A percentile compares a stretch with the other conserved stretches of the same genome.
phyloP scores from a whole-genome alignment of 2,113 vertebrate genomes.

The Spermophilus dauricus region DNA sequence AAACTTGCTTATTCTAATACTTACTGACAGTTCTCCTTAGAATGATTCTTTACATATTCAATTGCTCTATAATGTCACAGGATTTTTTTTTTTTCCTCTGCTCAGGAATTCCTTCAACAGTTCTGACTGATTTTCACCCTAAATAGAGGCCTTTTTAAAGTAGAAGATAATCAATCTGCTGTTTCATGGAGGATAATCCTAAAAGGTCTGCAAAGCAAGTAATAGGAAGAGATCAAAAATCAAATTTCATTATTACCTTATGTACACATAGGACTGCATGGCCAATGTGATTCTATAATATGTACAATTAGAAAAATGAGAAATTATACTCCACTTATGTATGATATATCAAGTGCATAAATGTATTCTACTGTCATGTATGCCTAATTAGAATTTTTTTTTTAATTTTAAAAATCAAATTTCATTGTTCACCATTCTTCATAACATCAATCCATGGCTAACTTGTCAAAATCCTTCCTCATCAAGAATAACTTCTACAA shows the following conservation, averaged over 20 bases:
- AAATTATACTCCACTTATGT: too few relatives aligned
- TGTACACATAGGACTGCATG: too few relatives aligned
- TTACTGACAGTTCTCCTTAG: neutral
- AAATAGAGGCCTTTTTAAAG: neutral
- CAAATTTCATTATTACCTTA: neutral
- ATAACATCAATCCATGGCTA: neutral
- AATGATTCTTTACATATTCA: neutral
- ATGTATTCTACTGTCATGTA: too few relatives aligned
- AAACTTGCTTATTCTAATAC: neutral
- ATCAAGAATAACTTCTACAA: neutral
- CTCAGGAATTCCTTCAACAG: neutral
- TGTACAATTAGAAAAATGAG: too few relatives aligned
- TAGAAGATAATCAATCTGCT: conserved; percentile 7
- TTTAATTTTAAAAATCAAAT: neutral
- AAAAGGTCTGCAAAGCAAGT: conserved; percentile 30
- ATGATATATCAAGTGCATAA: too few relatives aligned
- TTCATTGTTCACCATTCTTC: neutral
- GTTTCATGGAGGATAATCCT: neutral
- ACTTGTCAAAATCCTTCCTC: neutral
- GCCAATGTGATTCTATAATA: too few relatives aligned
- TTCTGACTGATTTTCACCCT: neutral
- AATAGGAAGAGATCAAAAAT: neutral
- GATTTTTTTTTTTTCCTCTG: neutral
- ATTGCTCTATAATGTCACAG: neutral
- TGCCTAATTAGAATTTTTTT: too few relatives aligned